A percentile compares a stretch with the other conserved stretches of the same genome.
phyloP scores from a whole-genome alignment of 2,113 vertebrate genomes.

The Sakesphorus luctuosus region DNA sequence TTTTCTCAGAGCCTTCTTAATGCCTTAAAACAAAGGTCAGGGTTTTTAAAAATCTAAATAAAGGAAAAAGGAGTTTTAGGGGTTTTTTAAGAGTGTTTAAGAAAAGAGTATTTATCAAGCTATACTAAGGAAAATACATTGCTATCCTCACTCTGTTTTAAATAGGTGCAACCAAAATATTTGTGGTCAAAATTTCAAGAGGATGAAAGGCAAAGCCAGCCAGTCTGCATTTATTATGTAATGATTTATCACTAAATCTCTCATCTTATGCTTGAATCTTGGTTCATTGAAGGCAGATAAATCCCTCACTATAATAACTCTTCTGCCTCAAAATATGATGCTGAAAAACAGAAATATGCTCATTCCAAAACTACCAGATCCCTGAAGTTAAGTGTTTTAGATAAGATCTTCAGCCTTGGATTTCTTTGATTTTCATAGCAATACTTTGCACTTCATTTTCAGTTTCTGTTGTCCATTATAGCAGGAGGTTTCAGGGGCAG shows the following conservation, averaged over 20 bases:
- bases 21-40: slow-evolving; percentile 13
- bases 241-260: not conserved
- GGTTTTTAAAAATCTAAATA: not conserved
- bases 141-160: not conserved
- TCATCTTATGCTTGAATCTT: not conserved
- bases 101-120: not conserved
- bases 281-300: not conserved
- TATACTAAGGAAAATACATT: not conserved
- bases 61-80: not conserved
- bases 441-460: not conserved
- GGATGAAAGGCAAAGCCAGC: not conserved
- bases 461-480: not conserved
- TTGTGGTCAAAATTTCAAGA: not conserved
- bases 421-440: not conserved
- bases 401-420: not conserved
- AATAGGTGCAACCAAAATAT: not conserved
- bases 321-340: not conserved
- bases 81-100: not conserved
- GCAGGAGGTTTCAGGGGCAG: not conserved
- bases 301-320: not conserved
- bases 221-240: not conserved
- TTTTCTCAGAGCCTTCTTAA: not conserved
- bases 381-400: not conserved
- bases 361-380: not conserved
- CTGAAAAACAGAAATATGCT: not conserved